Conservation (phyloP, 2,113 vertebrate species). For the Onychorhynchus coronatus region DNA sequence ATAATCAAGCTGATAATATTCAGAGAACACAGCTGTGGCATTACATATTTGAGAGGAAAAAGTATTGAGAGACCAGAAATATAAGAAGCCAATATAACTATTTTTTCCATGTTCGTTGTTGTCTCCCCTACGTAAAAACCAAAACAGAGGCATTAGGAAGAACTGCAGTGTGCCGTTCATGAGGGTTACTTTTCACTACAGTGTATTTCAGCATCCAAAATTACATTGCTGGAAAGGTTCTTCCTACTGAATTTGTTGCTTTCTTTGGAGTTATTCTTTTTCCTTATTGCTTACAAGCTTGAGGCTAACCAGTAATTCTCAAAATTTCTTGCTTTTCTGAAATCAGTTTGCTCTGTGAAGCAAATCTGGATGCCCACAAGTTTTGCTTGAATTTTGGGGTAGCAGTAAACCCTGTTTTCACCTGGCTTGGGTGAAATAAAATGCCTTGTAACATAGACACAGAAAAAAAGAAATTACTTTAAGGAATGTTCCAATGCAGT, state of each 20-base stretch:
- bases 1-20: background rate
- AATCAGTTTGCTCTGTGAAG: background rate
- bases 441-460: background rate
- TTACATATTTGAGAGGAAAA: background rate
- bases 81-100: background rate
- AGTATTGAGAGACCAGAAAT: background rate
- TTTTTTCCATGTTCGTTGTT: background rate
- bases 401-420: background rate
- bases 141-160: background rate
- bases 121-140: background rate
- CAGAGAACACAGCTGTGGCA: background rate
- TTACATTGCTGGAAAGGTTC: background rate
- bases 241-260: background rate
- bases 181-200: background rate
- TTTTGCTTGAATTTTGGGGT: background rate
- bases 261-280: background rate
- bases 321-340: background rate
- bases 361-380: background rate
- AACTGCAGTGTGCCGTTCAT: background rate
- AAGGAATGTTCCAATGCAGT: constrained; percentile 26
- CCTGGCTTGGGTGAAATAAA: background rate
- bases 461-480: constrained; percentile 1
- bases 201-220: background rate
- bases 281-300: background rate
- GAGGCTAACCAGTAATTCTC: background rate